These are phyloP conservation scores for Cuculus canorus DNA, from an alignment of 2,797 vertebrate species.

Conservation along the genomic window DNA sequence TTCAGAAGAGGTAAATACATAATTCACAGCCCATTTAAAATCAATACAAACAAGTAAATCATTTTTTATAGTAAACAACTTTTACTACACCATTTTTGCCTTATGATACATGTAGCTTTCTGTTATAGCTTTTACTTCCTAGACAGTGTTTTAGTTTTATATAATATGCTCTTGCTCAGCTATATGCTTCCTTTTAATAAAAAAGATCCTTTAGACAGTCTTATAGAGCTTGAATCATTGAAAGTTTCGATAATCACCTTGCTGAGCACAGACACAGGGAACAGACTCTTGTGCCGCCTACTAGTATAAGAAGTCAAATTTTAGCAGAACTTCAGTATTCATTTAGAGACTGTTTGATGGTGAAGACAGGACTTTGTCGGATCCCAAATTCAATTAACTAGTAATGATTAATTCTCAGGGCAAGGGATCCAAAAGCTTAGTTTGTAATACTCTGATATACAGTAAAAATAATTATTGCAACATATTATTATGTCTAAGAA, in stretches of 20 bases:
- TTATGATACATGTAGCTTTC: neutral
- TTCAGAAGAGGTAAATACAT: neutral
- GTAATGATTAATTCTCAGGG: slow-evolving; percentile 27
- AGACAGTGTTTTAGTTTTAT: neutral
- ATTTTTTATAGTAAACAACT: neutral
- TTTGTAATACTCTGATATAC: neutral
- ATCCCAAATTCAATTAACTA: slow-evolving; percentile 54
- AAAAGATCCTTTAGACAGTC: neutral
- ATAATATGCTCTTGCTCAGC: neutral
- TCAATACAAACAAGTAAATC: neutral
- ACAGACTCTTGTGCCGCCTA: neutral
- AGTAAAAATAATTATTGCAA: neutral
- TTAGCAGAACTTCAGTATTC: neutral
- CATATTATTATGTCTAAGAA: neutral
- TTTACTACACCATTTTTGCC: neutral
- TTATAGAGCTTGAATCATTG: neutral
- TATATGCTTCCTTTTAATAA: neutral
- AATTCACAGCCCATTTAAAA: neutral
- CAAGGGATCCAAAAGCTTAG: slow-evolving; percentile 32
- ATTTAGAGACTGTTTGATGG: neutral
- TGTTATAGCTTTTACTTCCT: neutral
- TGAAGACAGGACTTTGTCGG: slow-evolving; percentile 39
- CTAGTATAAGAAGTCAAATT: neutral
- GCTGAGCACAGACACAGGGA: neutral
- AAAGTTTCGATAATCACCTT: neutral